Base-by-base conservation (phyloP, 92 coral and sea anemone genomes). In the Parazoanthus atlanticus region DNA sequence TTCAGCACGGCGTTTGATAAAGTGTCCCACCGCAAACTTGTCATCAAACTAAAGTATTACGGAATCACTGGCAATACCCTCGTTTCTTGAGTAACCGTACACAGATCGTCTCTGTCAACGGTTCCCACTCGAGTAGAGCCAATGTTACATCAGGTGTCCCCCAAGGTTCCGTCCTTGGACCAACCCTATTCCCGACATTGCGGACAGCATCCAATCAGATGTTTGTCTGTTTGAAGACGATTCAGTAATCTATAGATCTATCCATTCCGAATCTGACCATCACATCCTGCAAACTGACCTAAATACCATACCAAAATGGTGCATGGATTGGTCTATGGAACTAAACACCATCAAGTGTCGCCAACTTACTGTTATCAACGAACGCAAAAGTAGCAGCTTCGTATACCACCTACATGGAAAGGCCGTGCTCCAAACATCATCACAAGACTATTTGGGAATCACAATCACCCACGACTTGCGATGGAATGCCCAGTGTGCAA, bases 91-190 rank as follows among this genome's bases (percentile, higher is more conserved):
- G 78, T 25, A 32, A 84, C 76, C 78, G 91, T 31, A 26, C 83
- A n/a, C 91, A 89, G 85, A 56, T 67, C 58, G 88, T 84, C 64
- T 70, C 88, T 74, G 91, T 89, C 67, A 84, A 84, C 70, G 91
- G 91, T 34, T 34, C 82, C 34, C 86, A 88, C 76, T 79, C 90
- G 69, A 49, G 28, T 19, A 56, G 33, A 29, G 52, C 40, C 21
- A 21, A 80, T 19, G 78, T 88, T 32, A 26, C 78, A 34, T 88
- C 90, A 5, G 90, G 90, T 5, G 85, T 88, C 23, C 86, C 90
- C 23, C 90, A 88, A 64, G 86, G 77, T 1, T 88, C 90, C 28
- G 85, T 88, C 15, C 56, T 87, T 74, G 90, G 90, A 16, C 76
- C 90, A 10, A 87, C 90, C 10, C 90, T 87, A 19, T 78, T 88